These are phyloP conservation scores for Falcaria lacertinaria DNA, from an alignment of 2,888 invertebrate species.

Conservation along the genomic window DNA sequence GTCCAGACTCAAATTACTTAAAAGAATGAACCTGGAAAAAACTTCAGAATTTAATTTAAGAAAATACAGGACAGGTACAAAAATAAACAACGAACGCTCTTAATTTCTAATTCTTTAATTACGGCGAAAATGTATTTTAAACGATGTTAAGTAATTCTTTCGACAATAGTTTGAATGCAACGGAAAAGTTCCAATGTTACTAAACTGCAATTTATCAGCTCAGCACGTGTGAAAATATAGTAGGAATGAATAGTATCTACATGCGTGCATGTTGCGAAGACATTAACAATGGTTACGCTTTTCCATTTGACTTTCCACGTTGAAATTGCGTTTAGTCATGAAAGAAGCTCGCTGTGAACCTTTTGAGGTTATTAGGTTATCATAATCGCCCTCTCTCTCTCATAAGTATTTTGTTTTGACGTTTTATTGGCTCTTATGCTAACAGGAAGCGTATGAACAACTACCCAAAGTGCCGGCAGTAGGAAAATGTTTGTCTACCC, in stretches of 20 bases:
- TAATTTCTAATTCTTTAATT: no score
- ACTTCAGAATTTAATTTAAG: not conserved
- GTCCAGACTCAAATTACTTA: not conserved
- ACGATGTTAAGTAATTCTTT: no score
- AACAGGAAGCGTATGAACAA: constrained; percentile 12
- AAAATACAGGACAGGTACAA: not conserved
- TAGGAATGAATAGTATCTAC: constrained; percentile 35
- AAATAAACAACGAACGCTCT: not conserved
- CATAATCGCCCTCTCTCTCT: constrained; percentile 41
- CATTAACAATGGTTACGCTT: constrained; percentile 74
- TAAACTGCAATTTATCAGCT: constrained; percentile 33
- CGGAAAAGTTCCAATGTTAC: not conserved
- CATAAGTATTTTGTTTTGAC: constrained; percentile 36
- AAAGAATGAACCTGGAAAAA: not conserved
- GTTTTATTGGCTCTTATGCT: constrained; percentile 32
- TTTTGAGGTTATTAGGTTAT: constrained; percentile 70
- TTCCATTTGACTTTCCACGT: constrained; percentile 68
- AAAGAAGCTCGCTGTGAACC: constrained; percentile 52
- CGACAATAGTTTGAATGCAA: no score
- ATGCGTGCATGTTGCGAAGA: constrained; percentile 60
- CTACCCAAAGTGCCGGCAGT: not conserved
- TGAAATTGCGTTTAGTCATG: constrained; percentile 74
- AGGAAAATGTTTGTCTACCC: not conserved
- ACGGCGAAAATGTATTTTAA: no score
- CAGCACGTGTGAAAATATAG: constrained; percentile 56